Evolutionary conservation across 1,140 invertebrate species (phyloP), one percentile per base, ranked within the genome.

Genomic region (Macrobrachium rosenbergii): DNA sequence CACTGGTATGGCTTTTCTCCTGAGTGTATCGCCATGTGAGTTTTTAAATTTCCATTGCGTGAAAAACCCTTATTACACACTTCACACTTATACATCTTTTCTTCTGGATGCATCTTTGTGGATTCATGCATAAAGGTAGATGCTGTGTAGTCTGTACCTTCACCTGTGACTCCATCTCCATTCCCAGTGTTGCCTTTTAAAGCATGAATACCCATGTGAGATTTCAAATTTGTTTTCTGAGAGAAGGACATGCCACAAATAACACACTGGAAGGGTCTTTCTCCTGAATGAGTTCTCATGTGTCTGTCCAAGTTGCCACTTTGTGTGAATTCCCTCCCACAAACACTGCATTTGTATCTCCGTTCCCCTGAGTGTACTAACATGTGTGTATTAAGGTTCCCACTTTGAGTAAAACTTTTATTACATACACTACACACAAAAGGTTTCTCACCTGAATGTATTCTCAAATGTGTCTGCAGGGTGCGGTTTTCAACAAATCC

Each of bases 1-100:
- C 75, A 77, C 17, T n/a, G 8, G 23, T 43, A 75, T 75, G 28
- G 73, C n/a, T 19, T 75, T 28, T 75, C 73, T 45, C 73, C 73
- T 7, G 73, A 45, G 16, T 75, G 73, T 45, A 45, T 19, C 37
- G 16, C n/a, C 73, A 52, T 45, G 52, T 45, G 16, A 12, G 14
- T 16, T 43, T 19, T n/a, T 45, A 45, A 28, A 52, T 10, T 16
- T 45, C 17, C 19, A 11, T 75, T 45, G 52, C 52, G 52, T 19
- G 16, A 19, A 75, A 75, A 45, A 19, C 19, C 12, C 52, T 45
- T 75, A 45, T 28, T 45, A 75, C 28, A 45, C 37, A 19, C 73
- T 75, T 19, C 28, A 75, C 37, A 75, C 73, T 45, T 43, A 45
- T 58, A 43, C 2, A 58, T 45, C 45, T 77, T 58, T 58, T 23